Percentiles rank a stretch among this genome's conserved stretches.
Conservation (phyloP, 2,113 vertebrate genomes). For the Nymphicus hollandicus region DNA sequence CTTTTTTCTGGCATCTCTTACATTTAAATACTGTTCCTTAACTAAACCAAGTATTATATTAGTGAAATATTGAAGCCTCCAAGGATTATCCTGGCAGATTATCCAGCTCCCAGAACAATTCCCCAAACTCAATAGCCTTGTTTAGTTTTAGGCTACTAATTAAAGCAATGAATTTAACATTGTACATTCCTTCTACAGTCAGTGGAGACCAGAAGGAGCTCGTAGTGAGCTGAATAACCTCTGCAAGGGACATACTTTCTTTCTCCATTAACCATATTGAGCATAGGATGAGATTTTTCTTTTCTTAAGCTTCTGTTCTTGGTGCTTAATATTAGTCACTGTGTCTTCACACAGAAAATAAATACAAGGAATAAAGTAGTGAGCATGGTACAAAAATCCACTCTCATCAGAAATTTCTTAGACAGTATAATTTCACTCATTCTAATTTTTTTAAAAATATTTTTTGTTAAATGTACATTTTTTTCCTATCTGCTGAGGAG, state of each 20-base stretch:
- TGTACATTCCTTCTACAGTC: background rate
- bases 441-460: background rate
- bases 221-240: background rate
- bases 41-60: background rate
- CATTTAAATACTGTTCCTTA: slow-evolving; percentile 5
- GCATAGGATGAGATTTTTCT: background rate
- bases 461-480: background rate
- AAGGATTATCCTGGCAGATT: background rate
- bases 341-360: background rate
- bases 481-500: background rate
- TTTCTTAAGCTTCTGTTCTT: background rate
- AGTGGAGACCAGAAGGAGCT: background rate
- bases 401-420: background rate
- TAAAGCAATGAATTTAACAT: slow-evolving; percentile 11
- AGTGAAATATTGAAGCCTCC: background rate
- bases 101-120: background rate
- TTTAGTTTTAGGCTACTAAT: slow-evolving; percentile 20
- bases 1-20: background rate
- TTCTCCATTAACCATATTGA: background rate
- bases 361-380: background rate
- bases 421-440: fast-evolving
- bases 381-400: background rate
- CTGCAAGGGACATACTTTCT: background rate
- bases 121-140: background rate
- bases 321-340: background rate